phyloP scores from a whole-genome alignment of 2,113 vertebrate genomes.

The Elaphurus davidianus region DNA sequence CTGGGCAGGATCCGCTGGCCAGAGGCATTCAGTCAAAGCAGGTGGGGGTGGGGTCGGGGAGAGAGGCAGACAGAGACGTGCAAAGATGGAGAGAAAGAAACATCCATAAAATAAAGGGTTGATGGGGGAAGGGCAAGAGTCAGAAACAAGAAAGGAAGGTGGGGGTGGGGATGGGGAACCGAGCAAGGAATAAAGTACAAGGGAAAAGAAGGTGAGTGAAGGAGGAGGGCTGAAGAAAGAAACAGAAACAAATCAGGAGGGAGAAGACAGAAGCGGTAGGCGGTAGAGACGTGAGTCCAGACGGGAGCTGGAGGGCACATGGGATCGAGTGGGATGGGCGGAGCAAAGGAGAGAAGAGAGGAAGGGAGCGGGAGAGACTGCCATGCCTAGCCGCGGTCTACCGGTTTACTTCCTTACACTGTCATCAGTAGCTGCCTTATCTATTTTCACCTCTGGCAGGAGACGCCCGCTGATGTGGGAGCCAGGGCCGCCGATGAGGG shows the following conservation, averaged over 20 bases:
- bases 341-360: conserved; percentile 55
- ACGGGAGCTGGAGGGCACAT: not conserved
- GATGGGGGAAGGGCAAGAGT: conserved; percentile 5
- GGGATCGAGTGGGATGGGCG: not conserved
- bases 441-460: conserved; percentile 98
- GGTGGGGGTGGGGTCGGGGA: not conserved
- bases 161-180: not conserved
- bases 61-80: not conserved
- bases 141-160: conserved; percentile 49
- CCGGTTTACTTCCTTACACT: conserved; percentile 89
- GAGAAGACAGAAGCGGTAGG: accelerated
- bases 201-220: not conserved
- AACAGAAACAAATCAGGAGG: not conserved
- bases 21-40: conserved; percentile 63
- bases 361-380: conserved; percentile 59
- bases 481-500: conserved; percentile 91
- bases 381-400: conserved; percentile 89
- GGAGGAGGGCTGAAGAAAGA: not conserved
- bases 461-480: conserved; percentile 91
- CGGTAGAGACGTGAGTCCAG: not conserved
- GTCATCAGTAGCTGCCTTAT: conserved; percentile 92
- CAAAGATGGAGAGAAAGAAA: not conserved
- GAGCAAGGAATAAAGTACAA: not conserved
- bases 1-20: conserved; percentile 3
- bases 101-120: not conserved